A percentile compares a stretch with the other conserved stretches of the same genome.
Evolutionary conservation across 2,888 invertebrate genomes (phyloP).

Genomic region (Oegoconia quadripuncta): DNA sequence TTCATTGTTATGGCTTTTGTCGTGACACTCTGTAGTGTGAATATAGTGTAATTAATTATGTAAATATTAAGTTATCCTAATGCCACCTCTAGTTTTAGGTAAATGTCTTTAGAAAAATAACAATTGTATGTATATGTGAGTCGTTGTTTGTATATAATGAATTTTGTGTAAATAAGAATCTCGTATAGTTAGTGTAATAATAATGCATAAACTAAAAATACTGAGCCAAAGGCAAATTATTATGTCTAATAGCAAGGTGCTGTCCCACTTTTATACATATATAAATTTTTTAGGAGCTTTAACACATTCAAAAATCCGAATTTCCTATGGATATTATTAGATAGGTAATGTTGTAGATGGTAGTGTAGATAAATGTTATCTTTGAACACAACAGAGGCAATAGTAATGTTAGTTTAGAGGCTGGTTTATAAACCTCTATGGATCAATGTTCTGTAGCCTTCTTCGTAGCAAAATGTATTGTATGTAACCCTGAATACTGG

Average conservation of each 20-base stretch:
- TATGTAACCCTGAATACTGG: too few species aligned
- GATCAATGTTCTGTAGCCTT: too few species aligned
- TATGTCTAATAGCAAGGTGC: conserved; percentile 66
- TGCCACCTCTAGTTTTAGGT: conserved; percentile 48
- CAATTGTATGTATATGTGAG: conserved; percentile 28
- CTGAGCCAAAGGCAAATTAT: conserved; percentile 69
- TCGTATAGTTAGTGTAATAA: conserved; percentile 34
- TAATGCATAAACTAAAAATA: conserved; percentile 30
- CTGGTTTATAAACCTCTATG: background rate
- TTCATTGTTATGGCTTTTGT: too few species aligned
- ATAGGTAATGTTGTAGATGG: background rate
- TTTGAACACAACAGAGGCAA: background rate
- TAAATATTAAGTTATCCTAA: conserved; percentile 39
- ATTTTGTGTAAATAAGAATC: conserved; percentile 46
- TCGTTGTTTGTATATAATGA: conserved; percentile 38
- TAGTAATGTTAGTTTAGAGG: background rate
- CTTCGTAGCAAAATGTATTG: too few species aligned
- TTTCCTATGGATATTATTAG: conserved; percentile 35
- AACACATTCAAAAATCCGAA: conserved; percentile 50
- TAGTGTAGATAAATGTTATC: background rate
- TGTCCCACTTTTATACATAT: conserved; percentile 46
- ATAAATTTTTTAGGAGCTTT: conserved; percentile 57
- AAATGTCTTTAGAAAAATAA: conserved; percentile 21
- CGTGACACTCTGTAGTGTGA: background rate
- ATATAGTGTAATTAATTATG: conserved; percentile 24